A percentile compares a stretch with the other conserved stretches of the same genome.
Conservation (phyloP, 2,888 invertebrate genomes). For the Drosophila recens region DNA sequence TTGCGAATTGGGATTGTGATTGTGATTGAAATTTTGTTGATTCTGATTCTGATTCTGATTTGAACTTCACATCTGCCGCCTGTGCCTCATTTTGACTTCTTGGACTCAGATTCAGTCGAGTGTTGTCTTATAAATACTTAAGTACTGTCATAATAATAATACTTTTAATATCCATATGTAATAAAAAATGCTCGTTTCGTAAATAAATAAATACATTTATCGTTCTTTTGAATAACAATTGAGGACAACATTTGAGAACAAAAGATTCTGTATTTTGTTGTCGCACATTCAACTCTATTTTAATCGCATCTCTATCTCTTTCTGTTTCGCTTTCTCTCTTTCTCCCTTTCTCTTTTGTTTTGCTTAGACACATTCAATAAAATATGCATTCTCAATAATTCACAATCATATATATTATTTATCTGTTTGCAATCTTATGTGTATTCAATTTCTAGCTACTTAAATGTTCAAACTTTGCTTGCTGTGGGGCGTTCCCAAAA, state of each 20-base stretch:
- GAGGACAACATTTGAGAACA: conserved; percentile 79
- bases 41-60: conserved; percentile 47
- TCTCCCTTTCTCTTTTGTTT: conserved; percentile 7
- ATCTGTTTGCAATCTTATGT: conserved; percentile 38
- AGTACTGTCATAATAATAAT: conserved; percentile 43
- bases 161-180: conserved; percentile 35
- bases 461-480: conserved; percentile 48
- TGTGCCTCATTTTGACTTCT: conserved; percentile 38
- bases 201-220: conserved; percentile 74
- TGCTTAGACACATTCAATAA: conserved; percentile 73
- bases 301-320: conserved; percentile 1
- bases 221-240: conserved; percentile 62
- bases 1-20: conserved; percentile 52
- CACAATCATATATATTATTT: conserved; percentile 58
- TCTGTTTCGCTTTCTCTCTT: neutral
- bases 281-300: conserved; percentile 52
- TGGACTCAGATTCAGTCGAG: conserved; percentile 42
- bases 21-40: conserved; percentile 20
- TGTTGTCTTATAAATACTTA: conserved; percentile 30
- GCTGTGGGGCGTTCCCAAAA: conserved; percentile 17
- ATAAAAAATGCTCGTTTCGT: conserved; percentile 60
- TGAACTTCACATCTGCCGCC: conserved; percentile 63
- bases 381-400: conserved; percentile 69
- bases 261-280: conserved; percentile 75
- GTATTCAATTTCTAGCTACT: conserved; percentile 57